Evolutionary conservation across 2,797 vertebrate genomes (phyloP).

Genomic region (Dendrocincla tyrannina): DNA sequence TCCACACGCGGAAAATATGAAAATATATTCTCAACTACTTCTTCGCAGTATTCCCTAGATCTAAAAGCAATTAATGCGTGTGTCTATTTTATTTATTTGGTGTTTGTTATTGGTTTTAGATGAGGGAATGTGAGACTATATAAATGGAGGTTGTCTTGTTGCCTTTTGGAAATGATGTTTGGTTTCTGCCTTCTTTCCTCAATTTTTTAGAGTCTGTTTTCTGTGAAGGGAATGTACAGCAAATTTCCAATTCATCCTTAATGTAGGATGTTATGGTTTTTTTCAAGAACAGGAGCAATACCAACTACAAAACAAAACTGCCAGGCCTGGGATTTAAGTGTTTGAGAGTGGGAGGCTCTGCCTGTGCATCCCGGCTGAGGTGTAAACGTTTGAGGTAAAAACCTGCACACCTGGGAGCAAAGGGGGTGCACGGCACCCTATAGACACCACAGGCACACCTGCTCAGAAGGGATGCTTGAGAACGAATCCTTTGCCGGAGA

Average conservation of each 20-base stretch:
- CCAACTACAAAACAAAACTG: not conserved
- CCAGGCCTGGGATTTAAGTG: not conserved
- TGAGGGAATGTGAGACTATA: not conserved
- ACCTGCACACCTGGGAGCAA: not conserved
- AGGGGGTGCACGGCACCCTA: not conserved
- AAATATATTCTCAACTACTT: not conserved
- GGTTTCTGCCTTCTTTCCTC: not conserved
- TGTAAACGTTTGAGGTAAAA: not conserved
- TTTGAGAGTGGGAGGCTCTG: not conserved
- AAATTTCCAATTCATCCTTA: not conserved
- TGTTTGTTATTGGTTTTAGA: not conserved
- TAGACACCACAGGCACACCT: not conserved
- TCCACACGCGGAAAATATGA: not conserved
- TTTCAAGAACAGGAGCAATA: not conserved
- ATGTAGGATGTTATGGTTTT: not conserved
- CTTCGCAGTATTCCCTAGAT: not conserved
- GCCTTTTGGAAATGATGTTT: not conserved
- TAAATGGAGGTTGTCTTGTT: not conserved
- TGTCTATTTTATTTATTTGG: not conserved
- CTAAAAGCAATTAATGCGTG: not conserved
- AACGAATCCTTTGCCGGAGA: not conserved
- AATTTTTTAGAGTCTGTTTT: not conserved
- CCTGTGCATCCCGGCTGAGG: not conserved
- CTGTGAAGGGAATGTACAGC: not conserved
- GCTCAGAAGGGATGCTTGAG: not conserved